Conservation (phyloP, 2,113 vertebrate genomes). For the Ivindomyrus marchei region DNA sequence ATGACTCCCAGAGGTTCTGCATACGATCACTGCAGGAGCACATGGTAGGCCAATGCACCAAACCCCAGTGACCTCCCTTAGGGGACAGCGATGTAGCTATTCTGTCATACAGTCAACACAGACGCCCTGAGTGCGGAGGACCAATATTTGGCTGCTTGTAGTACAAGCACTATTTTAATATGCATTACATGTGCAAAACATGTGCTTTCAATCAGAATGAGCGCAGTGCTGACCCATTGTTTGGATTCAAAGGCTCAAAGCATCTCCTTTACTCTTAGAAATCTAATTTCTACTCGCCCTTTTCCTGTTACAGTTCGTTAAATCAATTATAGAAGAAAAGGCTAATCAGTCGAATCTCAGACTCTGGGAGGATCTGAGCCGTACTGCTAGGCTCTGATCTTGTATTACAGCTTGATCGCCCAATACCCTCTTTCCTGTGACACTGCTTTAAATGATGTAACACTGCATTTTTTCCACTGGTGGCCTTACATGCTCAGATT, state of each 20-base stretch:
- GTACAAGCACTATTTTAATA: neutral
- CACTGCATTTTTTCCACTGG: neutral
- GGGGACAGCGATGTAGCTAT: neutral
- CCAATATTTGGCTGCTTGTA: neutral
- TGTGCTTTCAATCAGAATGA: neutral
- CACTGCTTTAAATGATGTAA: constrained; percentile 11
- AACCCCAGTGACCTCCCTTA: neutral
- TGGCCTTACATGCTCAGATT: constrained; percentile 12
- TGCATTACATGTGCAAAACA: neutral
- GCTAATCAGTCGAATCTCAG: neutral
- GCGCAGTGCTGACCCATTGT: neutral
- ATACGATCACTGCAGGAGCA: neutral
- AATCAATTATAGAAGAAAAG: constrained; percentile 13
- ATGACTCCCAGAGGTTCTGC: neutral
- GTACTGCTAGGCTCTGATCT: neutral
- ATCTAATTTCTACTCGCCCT: neutral
- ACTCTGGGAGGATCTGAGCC: neutral
- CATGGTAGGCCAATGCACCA: neutral
- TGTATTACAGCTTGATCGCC: neutral
- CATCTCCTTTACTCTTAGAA: neutral
- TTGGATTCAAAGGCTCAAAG: neutral
- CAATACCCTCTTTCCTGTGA: neutral
- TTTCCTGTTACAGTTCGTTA: constrained; percentile 9
- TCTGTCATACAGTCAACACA: neutral
- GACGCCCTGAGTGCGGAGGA: neutral